phyloP scores from a whole-genome alignment of 2,113 vertebrate genomes.

The Sphyrna mokarran region DNA sequence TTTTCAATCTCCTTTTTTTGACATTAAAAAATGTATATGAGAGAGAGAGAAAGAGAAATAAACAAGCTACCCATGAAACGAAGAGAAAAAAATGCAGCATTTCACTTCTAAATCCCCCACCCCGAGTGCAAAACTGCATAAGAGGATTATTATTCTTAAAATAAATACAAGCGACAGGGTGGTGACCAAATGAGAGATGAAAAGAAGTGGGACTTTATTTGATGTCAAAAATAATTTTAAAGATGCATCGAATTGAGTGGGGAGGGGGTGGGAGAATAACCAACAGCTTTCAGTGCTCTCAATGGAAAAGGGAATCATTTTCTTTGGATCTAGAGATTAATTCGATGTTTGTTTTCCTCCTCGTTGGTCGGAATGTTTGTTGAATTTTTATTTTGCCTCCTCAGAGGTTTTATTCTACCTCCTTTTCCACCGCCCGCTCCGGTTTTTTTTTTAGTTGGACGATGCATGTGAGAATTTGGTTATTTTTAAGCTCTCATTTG shows the following conservation, averaged over 20 bases:
- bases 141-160: not conserved
- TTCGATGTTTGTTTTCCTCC: not conserved
- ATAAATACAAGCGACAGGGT: not conserved
- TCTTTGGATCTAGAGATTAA: no score
- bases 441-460: no score
- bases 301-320: no score
- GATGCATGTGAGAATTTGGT: not conserved
- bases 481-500: not conserved
- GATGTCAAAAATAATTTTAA: not conserved
- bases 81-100: not conserved
- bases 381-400: no score
- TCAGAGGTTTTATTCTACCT: no score
- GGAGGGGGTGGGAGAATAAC: no score
- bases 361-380: not conserved
- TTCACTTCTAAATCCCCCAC: not conserved
- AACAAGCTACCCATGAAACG: not conserved
- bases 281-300: no score
- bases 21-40: no score
- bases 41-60: no score
- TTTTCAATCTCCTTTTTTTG: not conserved
- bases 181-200: not conserved
- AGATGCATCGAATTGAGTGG: no score
- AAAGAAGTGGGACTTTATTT: not conserved
- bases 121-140: no score
- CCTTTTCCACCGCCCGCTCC: no score